Evolutionary conservation across 2,113 vertebrate species (phyloP), one percentile per base, ranked within the genome.

Genomic region (Stictonetta naevosa): DNA sequence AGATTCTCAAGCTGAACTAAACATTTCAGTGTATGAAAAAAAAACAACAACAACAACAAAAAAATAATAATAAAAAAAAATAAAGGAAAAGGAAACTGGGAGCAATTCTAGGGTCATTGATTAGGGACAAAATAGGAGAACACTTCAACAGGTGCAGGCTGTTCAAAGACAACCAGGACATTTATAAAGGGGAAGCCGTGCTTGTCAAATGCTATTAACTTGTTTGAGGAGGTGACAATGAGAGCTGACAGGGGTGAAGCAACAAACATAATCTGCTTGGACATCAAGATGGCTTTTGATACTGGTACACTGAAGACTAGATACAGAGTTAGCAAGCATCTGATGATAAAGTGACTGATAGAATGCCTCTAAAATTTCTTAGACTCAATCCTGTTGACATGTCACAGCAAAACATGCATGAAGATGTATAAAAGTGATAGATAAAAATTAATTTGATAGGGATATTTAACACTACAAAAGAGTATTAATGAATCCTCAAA

Each of bases 161-260:
- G 78, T 80, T 94, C 86, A 93, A 95, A 96, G 91, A 93, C 89
- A 96, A 81, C 94, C 44, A 78, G 73, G 66, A 96, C 94, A 88
- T 93, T 94, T 95, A 92, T 97, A 97, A 97, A 97, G 74, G 90
- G 88, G 96, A 97, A 97, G 88, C 90, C 96, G 95, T 97, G 95
- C 96, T 96, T 97, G 96, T 96, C 95, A 97, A 96, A 96, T 91
- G 88, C 91, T 96, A 96, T 97, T 97, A 97, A 94, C 82, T 97
- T 97, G 94, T 97, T 90, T 97, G 96, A 97, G 95, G 56, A 97
- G 59, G 88, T 96, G 95, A 96, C 96, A 97, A 96, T 97, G 88
- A 95, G 72, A 97, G 86, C 56, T 96, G 90, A 95, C 95, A 97
- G 94, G 95, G 96, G 90, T 96, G 93, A 96, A 97, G 95, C 89